A percentile compares a stretch with the other conserved stretches of the same genome.
Evolutionary conservation across 2,113 vertebrate genomes (phyloP).

Genomic region (Ammodytes dubius): DNA sequence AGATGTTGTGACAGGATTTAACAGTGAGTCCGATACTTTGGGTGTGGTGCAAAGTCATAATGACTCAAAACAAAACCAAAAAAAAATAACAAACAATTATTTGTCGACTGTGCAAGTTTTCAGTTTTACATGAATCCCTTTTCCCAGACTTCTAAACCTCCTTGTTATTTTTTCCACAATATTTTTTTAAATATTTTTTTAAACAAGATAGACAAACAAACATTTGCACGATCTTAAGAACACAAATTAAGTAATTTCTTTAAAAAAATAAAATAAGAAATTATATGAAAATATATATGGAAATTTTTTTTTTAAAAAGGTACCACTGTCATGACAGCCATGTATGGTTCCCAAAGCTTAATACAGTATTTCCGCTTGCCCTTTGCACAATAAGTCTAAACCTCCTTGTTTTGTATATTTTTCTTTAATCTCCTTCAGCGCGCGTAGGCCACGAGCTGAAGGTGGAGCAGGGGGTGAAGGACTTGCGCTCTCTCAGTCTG

Average conservation of each 20-base stretch:
- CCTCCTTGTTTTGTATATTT: background rate
- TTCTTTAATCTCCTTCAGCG: slow-evolving; percentile 72
- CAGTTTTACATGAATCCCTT: background rate
- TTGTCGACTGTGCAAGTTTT: background rate
- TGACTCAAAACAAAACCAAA: background rate
- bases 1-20: background rate
- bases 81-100: background rate
- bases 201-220: too few relatives aligned
- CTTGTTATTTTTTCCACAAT: background rate
- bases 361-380: too few relatives aligned
- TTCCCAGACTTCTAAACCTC: background rate
- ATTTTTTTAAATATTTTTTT: too few relatives aligned
- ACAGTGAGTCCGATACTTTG: background rate
- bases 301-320: too few relatives aligned
- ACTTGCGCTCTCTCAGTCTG: slow-evolving; percentile 88
- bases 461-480: slow-evolving; percentile 91
- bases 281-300: too few relatives aligned
- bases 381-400: background rate
- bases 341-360: too few relatives aligned
- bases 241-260: too few relatives aligned
- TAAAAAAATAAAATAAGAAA: too few relatives aligned
- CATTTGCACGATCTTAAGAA: too few relatives aligned
- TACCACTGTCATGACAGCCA: too few relatives aligned
- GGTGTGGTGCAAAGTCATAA: slow-evolving; percentile 1
- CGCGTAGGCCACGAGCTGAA: slow-evolving; percentile 92